Base-by-base conservation (phyloP, 2,113 vertebrate species). In the Hymenochirus boettgeri region DNA sequence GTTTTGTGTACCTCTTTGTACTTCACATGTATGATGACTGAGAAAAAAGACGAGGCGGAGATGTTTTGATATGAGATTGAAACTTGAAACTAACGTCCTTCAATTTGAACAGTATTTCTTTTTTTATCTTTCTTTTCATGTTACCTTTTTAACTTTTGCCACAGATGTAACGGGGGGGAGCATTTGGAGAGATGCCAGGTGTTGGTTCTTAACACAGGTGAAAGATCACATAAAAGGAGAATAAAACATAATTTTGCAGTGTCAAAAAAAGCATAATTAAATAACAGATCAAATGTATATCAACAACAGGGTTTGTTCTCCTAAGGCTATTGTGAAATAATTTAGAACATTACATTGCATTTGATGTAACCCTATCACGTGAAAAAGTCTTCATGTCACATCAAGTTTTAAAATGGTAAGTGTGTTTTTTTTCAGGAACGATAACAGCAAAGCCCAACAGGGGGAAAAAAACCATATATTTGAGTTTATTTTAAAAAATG, bases 61-160 rank as follows among this genome's bases (percentile, higher is more conserved):
- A 85, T 89, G 79, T 89, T 90, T 87, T 89, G 82, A 87, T 88
- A 84, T 75, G 72, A 75, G 81, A 85, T 84, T 82, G 88, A 87
- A 89, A 89, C 81, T 86, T 88, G 84, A 88, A 89, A 86, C 85
- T 85, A 75, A 79, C 80, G 83, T 83, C 83, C 85, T 89, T 88
- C 86, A 84, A 87, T 88, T 89, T 89, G 80, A 89, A 82, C 85
- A 85, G 82, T 83, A 77, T 81, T 81, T 62, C 85, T 82, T 83
- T 42, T 90, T 89, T 90, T 84, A 89, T 90, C 83, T 90, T 89
- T 79, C 87, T 87, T 90, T 90, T 90, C 83, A 89, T 86, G 84
- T 90, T 88, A 83, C 77, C 86, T 85, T 88, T 90, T 88, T 83
- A 87, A 88, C 82, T 88, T 88, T 79, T 84, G 77, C 83, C 76